Percentiles rank a stretch among this genome's conserved stretches.
Conservation (phyloP, 2,113 vertebrate species). For the Chionomys nivalis region DNA sequence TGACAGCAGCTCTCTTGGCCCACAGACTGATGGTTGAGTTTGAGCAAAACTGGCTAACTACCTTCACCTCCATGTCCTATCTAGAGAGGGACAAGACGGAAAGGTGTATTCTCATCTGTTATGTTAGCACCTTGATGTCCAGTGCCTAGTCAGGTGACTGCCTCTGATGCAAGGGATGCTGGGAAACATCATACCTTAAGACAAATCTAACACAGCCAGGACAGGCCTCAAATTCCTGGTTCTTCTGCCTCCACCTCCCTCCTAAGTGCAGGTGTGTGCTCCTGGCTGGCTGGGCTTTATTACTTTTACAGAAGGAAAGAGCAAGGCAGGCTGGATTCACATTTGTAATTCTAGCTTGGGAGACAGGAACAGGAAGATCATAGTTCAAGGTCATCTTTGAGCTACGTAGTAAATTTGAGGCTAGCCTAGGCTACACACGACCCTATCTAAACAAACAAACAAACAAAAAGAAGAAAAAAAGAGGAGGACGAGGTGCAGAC, state of each 20-base stretch:
- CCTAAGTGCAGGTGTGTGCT: not conserved
- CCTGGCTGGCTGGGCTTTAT: not conserved
- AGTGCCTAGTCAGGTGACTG: not conserved
- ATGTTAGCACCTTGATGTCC: not conserved
- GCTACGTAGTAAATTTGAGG: not conserved
- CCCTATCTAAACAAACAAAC: not conserved
- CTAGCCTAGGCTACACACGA: not conserved
- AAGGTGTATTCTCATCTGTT: accelerated
- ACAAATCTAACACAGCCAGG: not conserved
- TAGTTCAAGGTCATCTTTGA: not conserved
- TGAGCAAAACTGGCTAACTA: not conserved
- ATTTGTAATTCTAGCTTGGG: not conserved
- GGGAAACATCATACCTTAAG: not conserved
- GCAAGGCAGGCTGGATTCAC: too few relatives aligned
- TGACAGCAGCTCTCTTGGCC: not conserved
- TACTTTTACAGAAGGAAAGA: not conserved
- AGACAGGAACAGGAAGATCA: not conserved
- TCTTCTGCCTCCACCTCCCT: not conserved
- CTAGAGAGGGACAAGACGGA: not conserved
- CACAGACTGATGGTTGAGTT: not conserved
- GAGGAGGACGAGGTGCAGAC: not conserved
- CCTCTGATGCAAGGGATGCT: not conserved
- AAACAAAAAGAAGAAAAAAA: not conserved
- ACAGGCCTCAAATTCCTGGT: not conserved
- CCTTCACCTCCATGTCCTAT: not conserved